Percentiles rank a stretch among this genome's conserved stretches.
phyloP scores from a whole-genome alignment of 2,888 invertebrate genomes.

The Eupithecia subumbrata region DNA sequence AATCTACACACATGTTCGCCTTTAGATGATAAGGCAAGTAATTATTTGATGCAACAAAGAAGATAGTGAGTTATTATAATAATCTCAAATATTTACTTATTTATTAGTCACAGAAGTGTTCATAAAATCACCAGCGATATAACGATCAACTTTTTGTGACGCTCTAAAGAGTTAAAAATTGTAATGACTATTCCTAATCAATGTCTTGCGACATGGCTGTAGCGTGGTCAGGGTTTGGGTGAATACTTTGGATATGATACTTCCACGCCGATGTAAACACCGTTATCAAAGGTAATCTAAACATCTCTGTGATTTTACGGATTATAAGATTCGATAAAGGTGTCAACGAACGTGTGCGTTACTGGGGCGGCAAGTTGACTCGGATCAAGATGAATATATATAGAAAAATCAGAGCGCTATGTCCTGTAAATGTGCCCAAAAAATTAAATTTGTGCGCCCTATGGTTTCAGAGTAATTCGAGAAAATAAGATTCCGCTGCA shows the following conservation, averaged over 20 bases:
- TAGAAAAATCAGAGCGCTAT: no score
- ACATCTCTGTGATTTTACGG: slow-evolving; percentile 9
- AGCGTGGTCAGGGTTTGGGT: neutral
- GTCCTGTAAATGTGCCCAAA: no score
- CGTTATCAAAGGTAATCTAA: slow-evolving; percentile 3
- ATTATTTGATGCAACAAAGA: slow-evolving; percentile 9
- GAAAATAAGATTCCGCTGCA: no score
- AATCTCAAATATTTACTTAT: slow-evolving; percentile 4
- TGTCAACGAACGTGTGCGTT: no score
- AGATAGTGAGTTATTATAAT: slow-evolving; percentile 22
- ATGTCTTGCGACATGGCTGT: neutral
- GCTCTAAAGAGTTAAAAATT: neutral
- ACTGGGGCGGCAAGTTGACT: no score
- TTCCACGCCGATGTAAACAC: neutral
- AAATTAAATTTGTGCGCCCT: no score
- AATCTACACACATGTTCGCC: slow-evolving; percentile 14
- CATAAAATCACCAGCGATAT: neutral
- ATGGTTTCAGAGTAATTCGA: no score
- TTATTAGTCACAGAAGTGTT: neutral
- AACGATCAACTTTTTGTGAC: neutral
- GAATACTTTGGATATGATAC: neutral
- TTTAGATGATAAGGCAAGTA: slow-evolving; percentile 11
- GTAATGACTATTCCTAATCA: neutral
- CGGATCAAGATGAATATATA: no score
- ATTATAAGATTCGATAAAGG: slow-evolving; percentile 36